Conservation (phyloP, 2,113 vertebrate species). For the Mesoclemmys tuberculata region DNA sequence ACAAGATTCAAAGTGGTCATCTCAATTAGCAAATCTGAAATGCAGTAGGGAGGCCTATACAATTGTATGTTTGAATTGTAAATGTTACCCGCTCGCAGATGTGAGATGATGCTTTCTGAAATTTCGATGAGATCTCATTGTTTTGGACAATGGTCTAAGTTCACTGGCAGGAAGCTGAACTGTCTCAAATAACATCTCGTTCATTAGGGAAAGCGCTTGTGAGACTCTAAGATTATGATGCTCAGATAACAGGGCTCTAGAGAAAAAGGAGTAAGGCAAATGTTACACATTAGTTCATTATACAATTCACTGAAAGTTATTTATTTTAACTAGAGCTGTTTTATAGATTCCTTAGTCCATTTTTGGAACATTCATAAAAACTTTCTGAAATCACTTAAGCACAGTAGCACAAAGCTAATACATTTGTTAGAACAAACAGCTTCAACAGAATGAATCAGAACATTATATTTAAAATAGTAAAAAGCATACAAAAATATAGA, state of each 20-base stretch:
- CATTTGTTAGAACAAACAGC: not conserved
- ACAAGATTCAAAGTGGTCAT: not conserved
- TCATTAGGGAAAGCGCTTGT: slow-evolving; percentile 86
- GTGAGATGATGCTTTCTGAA: not conserved
- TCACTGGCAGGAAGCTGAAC: slow-evolving; percentile 25
- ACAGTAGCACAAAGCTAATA: not conserved
- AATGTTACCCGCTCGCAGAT: slow-evolving; percentile 66
- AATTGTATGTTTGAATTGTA: not conserved
- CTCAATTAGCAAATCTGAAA: not conserved
- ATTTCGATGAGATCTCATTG: not conserved
- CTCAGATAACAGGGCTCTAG: slow-evolving; percentile 82
- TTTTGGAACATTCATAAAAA: not conserved
- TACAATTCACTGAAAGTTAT: not conserved
- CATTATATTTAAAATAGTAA: not conserved
- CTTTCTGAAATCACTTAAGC: not conserved
- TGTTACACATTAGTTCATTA: not conserved
- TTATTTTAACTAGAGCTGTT: not conserved
- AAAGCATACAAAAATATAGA: not conserved
- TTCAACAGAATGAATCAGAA: not conserved
- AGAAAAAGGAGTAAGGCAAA: not conserved
- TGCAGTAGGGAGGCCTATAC: not conserved
- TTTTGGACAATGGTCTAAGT: not conserved
- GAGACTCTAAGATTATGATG: slow-evolving; percentile 84
- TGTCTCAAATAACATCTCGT: slow-evolving; percentile 79
- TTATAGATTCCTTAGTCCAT: not conserved